Percentiles rank a stretch among this genome's conserved stretches.
phyloP scores from a whole-genome alignment of 2,888 invertebrate genomes.

The Xanthia togata region DNA sequence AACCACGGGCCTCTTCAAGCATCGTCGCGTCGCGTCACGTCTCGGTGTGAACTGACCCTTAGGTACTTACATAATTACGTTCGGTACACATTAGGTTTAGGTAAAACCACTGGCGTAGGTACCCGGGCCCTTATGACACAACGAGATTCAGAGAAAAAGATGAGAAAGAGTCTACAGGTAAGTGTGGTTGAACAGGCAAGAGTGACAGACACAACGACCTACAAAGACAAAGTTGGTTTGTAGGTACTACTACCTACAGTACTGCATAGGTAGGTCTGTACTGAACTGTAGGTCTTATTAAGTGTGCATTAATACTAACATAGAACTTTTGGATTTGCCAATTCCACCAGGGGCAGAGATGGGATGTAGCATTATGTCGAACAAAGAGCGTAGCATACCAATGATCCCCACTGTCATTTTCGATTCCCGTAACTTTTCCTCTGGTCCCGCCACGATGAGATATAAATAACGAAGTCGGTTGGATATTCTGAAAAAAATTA shows the following conservation, averaged over 20 bases:
- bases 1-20: no score
- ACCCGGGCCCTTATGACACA: background rate
- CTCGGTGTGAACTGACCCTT: no score
- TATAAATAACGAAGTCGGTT: constrained; percentile 88
- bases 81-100: background rate
- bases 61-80: background rate
- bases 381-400: constrained; percentile 88
- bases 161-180: background rate
- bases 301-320: constrained; percentile 65
- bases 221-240: background rate
- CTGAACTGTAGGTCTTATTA: background rate
- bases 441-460: constrained; percentile 88
- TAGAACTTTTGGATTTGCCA: constrained; percentile 78
- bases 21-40: no score
- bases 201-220: background rate
- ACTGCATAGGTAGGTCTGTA: background rate
- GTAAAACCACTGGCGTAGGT: background rate
- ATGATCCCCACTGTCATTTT: constrained; percentile 91
- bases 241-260: background rate
- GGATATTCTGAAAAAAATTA: constrained; percentile 65
- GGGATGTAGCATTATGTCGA: constrained; percentile 90
- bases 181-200: no score
- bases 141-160: background rate
- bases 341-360: constrained; percentile 60
- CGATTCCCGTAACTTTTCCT: constrained; percentile 85